phyloP scores from a whole-genome alignment of 2,797 vertebrate species.

The Nannoperca australis region DNA sequence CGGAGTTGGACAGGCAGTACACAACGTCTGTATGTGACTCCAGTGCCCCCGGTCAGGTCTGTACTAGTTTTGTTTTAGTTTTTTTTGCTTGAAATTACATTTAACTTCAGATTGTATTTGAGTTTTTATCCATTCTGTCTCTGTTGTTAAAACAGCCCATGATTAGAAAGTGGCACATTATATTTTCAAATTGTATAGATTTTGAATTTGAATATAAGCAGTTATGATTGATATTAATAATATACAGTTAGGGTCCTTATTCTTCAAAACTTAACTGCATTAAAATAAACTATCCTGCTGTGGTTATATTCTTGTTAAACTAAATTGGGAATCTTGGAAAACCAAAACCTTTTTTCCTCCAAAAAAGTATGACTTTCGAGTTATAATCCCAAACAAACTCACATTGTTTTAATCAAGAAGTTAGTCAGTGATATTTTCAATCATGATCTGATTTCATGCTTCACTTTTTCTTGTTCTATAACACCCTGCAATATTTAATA shows the following conservation, averaged over 20 bases:
- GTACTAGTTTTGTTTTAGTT: conserved; percentile 29
- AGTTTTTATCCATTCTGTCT: conserved; percentile 12
- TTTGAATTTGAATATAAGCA: background rate
- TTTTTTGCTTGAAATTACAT: conserved; percentile 10
- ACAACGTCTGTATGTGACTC: conserved; percentile 91
- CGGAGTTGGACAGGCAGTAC: conserved; percentile 89
- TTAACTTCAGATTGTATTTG: conserved; percentile 8
- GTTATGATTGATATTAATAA: background rate
- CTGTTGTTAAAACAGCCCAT: background rate
- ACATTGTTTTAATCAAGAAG: background rate
- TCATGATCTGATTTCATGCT: background rate
- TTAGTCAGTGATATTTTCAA: too few relatives aligned
- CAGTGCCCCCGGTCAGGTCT: conserved; percentile 88
- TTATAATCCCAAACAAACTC: background rate
- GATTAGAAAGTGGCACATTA: background rate
- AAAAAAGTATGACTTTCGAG: background rate
- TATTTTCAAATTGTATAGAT: background rate
- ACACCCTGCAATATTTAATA: background rate
- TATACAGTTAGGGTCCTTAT: too few relatives aligned
- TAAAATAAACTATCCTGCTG: background rate
- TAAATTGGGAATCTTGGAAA: background rate
- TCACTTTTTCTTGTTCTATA: background rate
- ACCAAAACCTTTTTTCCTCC: background rate
- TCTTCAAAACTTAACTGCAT: background rate
- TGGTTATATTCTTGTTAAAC: background rate